Evolutionary conservation across 2,113 vertebrate species (phyloP).

Genomic region (Rhipidura dahli): DNA sequence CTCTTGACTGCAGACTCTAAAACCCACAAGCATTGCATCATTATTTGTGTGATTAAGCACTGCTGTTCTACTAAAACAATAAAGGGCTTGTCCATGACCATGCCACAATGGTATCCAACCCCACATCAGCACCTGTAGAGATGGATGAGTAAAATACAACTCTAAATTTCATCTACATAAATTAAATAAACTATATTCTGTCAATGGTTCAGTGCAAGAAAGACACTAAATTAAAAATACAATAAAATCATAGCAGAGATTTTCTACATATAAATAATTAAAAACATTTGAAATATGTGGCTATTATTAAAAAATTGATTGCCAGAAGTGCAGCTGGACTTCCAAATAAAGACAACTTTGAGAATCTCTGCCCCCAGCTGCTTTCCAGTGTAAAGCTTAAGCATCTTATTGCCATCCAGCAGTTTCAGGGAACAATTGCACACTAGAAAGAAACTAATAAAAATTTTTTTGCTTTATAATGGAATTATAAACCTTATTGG

Average conservation of each 20-base stretch:
- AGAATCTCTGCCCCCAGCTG: not conserved
- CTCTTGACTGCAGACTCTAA: not conserved
- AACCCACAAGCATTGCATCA: constrained; percentile 3
- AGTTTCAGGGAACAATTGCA: not conserved
- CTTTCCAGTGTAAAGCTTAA: not conserved
- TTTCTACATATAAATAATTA: not conserved
- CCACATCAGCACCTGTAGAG: not conserved
- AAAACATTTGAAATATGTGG: not conserved
- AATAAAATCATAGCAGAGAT: not conserved
- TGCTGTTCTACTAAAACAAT: not conserved
- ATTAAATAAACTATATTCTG: not conserved
- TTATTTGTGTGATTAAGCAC: not conserved
- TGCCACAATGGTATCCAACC: not conserved
- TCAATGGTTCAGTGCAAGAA: not conserved
- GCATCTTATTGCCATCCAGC: not conserved
- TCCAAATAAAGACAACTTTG: not conserved
- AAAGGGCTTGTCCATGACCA: not conserved
- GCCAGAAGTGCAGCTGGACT: not conserved
- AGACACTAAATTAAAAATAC: not conserved
- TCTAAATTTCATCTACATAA: not conserved
- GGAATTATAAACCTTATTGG: not conserved
- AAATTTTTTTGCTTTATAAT: not conserved
- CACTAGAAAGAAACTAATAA: not conserved
- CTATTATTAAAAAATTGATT: not conserved
- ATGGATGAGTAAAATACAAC: not conserved